These are phyloP conservation scores for Sinodicranocentrus sp. DNA, from an alignment of 2,888 invertebrate species.

Conservation along the genomic window DNA sequence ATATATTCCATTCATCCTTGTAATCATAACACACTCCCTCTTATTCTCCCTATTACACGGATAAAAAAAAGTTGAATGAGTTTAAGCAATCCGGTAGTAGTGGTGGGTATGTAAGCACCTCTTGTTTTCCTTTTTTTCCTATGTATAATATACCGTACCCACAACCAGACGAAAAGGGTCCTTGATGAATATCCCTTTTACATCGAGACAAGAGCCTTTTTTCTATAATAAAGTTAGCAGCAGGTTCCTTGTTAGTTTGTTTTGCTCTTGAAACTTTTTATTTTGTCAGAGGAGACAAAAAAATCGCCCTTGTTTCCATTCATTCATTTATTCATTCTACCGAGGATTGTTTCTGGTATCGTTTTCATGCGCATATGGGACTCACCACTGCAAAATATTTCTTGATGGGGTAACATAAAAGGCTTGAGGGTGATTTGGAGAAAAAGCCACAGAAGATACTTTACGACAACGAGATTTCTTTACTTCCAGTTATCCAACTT, in stretches of 20 bases:
- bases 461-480: too few species aligned
- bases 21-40: constrained; percentile 19
- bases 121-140: constrained; percentile 12
- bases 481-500: too few species aligned
- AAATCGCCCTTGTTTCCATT: constrained; percentile 57
- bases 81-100: constrained; percentile 31
- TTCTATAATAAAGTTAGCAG: constrained; percentile 47
- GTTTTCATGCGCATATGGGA: constrained; percentile 57
- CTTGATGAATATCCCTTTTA: constrained; percentile 53
- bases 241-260: constrained; percentile 68
- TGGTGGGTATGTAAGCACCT: constrained; percentile 22
- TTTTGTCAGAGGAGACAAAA: too few species aligned
- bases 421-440: constrained; percentile 56
- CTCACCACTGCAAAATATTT: background rate
- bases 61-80: constrained; percentile 23
- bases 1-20: constrained; percentile 56
- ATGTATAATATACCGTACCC: too few species aligned
- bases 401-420: too few species aligned
- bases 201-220: background rate
- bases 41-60: constrained; percentile 59
- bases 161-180: too few species aligned
- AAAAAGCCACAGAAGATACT: constrained; percentile 34
- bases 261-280: constrained; percentile 57
- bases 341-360: constrained; percentile 55
- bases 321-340: constrained; percentile 47